Evolutionary conservation across 1,140 invertebrate genomes (phyloP).

Genomic region (Drosophila persimilis): DNA sequence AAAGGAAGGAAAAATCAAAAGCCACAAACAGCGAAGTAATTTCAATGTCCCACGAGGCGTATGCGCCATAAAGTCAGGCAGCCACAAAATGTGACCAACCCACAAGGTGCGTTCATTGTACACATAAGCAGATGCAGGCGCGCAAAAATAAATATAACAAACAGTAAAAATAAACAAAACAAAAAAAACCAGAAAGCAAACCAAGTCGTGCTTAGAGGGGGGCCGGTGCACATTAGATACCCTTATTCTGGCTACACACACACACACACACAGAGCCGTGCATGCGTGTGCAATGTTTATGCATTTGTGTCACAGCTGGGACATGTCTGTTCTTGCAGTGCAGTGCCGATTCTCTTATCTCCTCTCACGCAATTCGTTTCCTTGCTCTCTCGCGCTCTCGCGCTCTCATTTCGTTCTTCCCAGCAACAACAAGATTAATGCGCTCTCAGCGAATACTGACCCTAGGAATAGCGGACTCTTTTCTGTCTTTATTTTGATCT

Average conservation of each 20-base stretch:
- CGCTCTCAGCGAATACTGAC: background rate
- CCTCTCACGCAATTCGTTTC: too few relatives aligned
- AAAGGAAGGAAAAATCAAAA: conserved; percentile 35
- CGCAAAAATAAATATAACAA: background rate
- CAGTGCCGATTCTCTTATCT: too few relatives aligned
- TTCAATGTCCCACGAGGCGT: conserved; percentile 63
- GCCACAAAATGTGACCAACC: conserved; percentile 46
- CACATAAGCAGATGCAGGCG: conserved; percentile 48
- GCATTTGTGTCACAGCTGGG: too few relatives aligned
- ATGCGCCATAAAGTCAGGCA: conserved; percentile 62
- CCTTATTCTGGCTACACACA: too few relatives aligned
- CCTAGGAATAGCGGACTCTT: too few relatives aligned
- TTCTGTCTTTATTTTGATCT: too few relatives aligned
- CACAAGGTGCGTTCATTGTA: conserved; percentile 61
- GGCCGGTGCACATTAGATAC: too few relatives aligned
- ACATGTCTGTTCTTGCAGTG: too few relatives aligned
- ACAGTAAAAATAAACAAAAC: background rate
- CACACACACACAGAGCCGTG: background rate
- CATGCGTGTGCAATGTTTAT: too few relatives aligned
- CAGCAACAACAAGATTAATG: conserved; percentile 11
- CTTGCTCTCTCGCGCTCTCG: too few relatives aligned
- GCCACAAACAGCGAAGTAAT: conserved; percentile 31
- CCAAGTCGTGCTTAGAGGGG: background rate
- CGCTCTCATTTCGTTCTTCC: too few relatives aligned
- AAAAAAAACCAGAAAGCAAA: conserved; percentile 5